phyloP scores from a whole-genome alignment of 2,888 invertebrate species.

The Fissipunctia ypsillon region DNA sequence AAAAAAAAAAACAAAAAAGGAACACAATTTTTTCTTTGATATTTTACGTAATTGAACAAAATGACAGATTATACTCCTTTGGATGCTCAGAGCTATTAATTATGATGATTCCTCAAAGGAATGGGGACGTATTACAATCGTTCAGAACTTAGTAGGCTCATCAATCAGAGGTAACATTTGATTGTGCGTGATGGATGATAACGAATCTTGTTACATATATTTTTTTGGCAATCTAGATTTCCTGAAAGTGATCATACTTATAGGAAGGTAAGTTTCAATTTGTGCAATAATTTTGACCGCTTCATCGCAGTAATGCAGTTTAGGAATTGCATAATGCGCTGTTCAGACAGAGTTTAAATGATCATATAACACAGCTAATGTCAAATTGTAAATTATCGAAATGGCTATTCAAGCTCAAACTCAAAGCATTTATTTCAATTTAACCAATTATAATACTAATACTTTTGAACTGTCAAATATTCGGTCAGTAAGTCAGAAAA shows the following conservation, averaged over 20 bases:
- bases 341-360: too few relatives aligned
- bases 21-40: slow-evolving; percentile 27
- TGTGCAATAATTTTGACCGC: background rate
- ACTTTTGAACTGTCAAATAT: too few relatives aligned
- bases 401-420: background rate
- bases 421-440: too few relatives aligned
- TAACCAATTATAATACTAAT: too few relatives aligned
- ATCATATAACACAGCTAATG: background rate
- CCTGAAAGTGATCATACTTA: background rate
- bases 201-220: slow-evolving; percentile 11
- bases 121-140: slow-evolving; percentile 38
- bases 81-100: slow-evolving; percentile 56
- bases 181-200: slow-evolving; percentile 53
- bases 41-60: slow-evolving; percentile 47
- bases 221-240: slow-evolving; percentile 11
- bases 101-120: slow-evolving; percentile 55
- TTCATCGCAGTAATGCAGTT: background rate
- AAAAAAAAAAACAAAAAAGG: slow-evolving; percentile 4
- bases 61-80: slow-evolving; percentile 58
- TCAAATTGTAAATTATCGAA: background rate
- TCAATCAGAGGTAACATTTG: slow-evolving; percentile 54
- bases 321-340: background rate
- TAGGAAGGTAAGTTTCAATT: background rate
- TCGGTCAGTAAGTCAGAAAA: too few relatives aligned
- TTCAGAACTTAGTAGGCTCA: slow-evolving; percentile 45